phyloP scores from a whole-genome alignment of 1,140 invertebrate genomes.

The Diorhabda carinulata region DNA sequence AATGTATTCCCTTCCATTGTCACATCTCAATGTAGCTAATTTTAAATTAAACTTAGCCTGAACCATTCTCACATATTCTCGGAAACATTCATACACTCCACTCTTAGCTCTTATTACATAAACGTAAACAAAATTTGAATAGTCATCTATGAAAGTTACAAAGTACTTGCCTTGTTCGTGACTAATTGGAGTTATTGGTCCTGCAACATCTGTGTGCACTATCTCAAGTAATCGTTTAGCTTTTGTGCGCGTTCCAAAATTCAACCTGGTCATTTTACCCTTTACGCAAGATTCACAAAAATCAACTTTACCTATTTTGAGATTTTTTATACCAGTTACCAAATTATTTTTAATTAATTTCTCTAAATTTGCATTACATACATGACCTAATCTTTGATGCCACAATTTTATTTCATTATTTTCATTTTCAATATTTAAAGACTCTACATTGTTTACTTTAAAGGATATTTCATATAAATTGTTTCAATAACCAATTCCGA shows the following conservation, averaged over 20 bases:
- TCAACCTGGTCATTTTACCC: slow-evolving; percentile 33
- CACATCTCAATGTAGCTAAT: slow-evolving; percentile 12
- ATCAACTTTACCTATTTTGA: slow-evolving; percentile 17
- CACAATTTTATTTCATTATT: slow-evolving; percentile 8
- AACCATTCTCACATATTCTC: background rate
- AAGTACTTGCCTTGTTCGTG: slow-evolving; percentile 41
- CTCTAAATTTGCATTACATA: slow-evolving; percentile 15
- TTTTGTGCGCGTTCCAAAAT: slow-evolving; percentile 32
- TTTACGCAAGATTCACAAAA: slow-evolving; percentile 32
- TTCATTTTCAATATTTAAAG: background rate
- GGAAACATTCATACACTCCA: slow-evolving; percentile 19
- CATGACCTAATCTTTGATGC: slow-evolving; percentile 28
- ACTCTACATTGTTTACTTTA: background rate
- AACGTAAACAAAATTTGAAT: slow-evolving; percentile 21
- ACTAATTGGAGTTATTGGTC: slow-evolving; percentile 33
- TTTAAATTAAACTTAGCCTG: too few species aligned
- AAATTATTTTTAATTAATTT: slow-evolving; percentile 15
- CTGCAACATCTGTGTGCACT: background rate
- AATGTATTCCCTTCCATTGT: slow-evolving; percentile 34
- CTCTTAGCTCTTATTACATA: slow-evolving; percentile 4
- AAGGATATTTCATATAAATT: too few species aligned
- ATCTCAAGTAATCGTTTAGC: slow-evolving; percentile 23
- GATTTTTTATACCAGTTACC: background rate
- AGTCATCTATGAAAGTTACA: slow-evolving; percentile 38
- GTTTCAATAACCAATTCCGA: background rate